A percentile compares a stretch with the other conserved stretches of the same genome.
phyloP scores from a whole-genome alignment of 1,140 invertebrate species.

The Drosophila sulfurigaster region DNA sequence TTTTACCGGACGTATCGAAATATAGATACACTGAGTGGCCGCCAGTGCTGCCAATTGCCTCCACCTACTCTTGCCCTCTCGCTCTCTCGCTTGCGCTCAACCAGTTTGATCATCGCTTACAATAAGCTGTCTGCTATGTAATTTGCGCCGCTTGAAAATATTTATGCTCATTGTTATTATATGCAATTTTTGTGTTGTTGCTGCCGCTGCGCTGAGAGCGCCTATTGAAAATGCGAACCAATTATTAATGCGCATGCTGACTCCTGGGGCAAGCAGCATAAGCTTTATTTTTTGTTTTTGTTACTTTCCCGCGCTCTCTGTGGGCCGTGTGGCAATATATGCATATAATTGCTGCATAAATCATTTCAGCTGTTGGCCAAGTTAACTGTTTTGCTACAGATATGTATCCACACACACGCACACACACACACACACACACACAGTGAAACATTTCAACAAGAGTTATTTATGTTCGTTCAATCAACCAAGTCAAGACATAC shows the following conservation, averaged over 20 bases:
- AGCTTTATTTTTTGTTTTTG: slow-evolving; percentile 18
- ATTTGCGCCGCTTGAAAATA: slow-evolving; percentile 67
- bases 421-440: too few species aligned
- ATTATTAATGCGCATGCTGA: slow-evolving; percentile 65
- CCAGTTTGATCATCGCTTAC: slow-evolving; percentile 26
- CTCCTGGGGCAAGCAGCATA: slow-evolving; percentile 5
- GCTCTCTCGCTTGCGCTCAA: slow-evolving; percentile 10
- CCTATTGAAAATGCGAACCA: slow-evolving; percentile 78
- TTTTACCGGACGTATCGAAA: slow-evolving; percentile 29
- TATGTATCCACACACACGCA: slow-evolving; percentile 37
- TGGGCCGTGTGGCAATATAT: neutral
- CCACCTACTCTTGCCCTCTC: neutral
- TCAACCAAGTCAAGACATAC: slow-evolving; percentile 51
- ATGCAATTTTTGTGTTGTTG: slow-evolving; percentile 28
- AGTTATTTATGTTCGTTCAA: slow-evolving; percentile 64
- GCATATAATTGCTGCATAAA: slow-evolving; percentile 78
- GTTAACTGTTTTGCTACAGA: slow-evolving; percentile 72
- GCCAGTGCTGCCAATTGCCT: slow-evolving; percentile 17
- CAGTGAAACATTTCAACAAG: slow-evolving; percentile 36
- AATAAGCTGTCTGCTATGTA: slow-evolving; percentile 65
- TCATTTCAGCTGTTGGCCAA: slow-evolving; percentile 71
- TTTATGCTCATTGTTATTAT: slow-evolving; percentile 82
- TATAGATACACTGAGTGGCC: slow-evolving; percentile 33
- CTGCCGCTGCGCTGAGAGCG: neutral
- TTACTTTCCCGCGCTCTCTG: slow-evolving; percentile 66